phyloP scores from a whole-genome alignment of 64 coral and sea anemone species.

The Hydrozoanthus tunicans region DNA sequence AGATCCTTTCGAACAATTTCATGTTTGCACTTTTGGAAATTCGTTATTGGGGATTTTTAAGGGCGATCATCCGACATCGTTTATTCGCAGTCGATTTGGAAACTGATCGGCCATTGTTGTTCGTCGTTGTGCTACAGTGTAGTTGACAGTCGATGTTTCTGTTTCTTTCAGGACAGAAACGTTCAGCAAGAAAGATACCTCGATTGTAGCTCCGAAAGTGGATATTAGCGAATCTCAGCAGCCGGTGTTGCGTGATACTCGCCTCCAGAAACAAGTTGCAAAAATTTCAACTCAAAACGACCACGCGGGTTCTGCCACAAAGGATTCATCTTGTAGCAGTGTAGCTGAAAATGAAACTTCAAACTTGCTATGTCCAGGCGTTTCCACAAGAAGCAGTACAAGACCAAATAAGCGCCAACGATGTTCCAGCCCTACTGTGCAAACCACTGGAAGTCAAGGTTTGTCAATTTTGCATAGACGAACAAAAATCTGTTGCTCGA shows the following conservation, averaged over 20 bases:
- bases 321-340: conserved; percentile 42
- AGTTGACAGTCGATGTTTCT: conserved; percentile 18
- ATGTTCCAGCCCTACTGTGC: conserved; percentile 32
- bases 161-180: conserved; percentile 56
- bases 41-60: not conserved
- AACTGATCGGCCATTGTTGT: conserved; percentile 62
- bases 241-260: conserved; percentile 41
- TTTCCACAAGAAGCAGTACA: conserved; percentile 54
- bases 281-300: conserved; percentile 43
- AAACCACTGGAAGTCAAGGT: conserved; percentile 44
- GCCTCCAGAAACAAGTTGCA: conserved; percentile 35
- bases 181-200: conserved; percentile 35
- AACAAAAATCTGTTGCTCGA: not conserved
- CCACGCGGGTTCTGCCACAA: conserved; percentile 48
- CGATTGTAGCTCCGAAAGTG: not conserved
- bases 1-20: not conserved
- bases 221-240: conserved; percentile 21
- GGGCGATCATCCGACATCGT: not conserved
- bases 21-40: conserved; percentile 50
- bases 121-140: conserved; percentile 22
- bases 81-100: conserved; percentile 23
- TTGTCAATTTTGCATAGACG: not conserved
- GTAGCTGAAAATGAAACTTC: conserved; percentile 57
- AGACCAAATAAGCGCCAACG: conserved; percentile 53
- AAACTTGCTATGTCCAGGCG: conserved; percentile 47